phyloP scores from a whole-genome alignment of 2,888 invertebrate genomes.

The Acronicta aceris region DNA sequence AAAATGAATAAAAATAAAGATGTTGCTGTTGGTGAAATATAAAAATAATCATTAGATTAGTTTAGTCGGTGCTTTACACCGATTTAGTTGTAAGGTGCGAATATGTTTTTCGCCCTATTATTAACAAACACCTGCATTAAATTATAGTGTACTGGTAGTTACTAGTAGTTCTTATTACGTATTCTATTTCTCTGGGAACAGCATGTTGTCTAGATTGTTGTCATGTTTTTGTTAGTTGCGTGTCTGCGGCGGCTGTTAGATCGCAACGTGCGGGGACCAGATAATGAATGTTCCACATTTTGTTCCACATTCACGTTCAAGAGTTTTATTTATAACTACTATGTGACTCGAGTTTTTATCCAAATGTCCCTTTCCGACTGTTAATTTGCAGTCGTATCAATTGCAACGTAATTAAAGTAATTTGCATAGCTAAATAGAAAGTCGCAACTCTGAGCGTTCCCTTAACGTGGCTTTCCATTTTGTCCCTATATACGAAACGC shows the following conservation, averaged over 20 bases:
- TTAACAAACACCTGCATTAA: conserved; percentile 32
- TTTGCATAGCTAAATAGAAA: conserved; percentile 58
- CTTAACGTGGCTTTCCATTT: conserved; percentile 73
- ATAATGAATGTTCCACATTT: conserved; percentile 53
- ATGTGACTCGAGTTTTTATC: conserved; percentile 32
- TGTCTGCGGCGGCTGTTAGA: conserved; percentile 62
- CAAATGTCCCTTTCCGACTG: conserved; percentile 22
- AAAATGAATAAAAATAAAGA: no score
- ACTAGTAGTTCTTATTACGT: conserved; percentile 57
- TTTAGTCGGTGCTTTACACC: not conserved
- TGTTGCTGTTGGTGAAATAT: no score
- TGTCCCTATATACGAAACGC: conserved; percentile 65
- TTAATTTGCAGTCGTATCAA: conserved; percentile 38
- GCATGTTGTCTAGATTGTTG: conserved; percentile 62
- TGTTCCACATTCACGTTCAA: conserved; percentile 47
- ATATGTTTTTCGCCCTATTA: conserved; percentile 30
- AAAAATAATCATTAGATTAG: no score
- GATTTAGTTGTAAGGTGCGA: conserved; percentile 11
- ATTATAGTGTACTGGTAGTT: conserved; percentile 47
- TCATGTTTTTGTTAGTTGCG: conserved; percentile 67
- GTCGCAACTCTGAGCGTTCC: conserved; percentile 40
- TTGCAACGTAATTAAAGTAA: conserved; percentile 52
- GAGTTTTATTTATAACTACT: conserved; percentile 46
- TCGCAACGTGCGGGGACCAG: conserved; percentile 59
- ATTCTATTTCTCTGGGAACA: conserved; percentile 66